These are phyloP conservation scores for Drosophila leontia DNA, from an alignment of 1,140 invertebrate species.

Conservation along the genomic window DNA sequence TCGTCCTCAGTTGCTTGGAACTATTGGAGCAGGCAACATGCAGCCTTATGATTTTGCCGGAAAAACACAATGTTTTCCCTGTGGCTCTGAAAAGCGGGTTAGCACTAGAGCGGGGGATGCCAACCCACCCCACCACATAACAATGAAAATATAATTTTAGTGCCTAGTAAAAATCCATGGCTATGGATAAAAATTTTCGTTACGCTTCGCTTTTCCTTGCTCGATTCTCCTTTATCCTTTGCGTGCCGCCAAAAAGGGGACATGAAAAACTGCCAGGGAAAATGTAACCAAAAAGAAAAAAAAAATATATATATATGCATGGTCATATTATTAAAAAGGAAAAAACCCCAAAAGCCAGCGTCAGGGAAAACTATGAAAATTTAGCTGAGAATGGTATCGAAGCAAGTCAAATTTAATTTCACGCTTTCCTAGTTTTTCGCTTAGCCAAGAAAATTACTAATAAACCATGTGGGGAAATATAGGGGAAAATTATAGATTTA, in stretches of 20 bases:
- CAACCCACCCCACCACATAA: constrained; percentile 45
- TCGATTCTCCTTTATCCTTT: constrained; percentile 30
- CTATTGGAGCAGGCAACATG: constrained; percentile 1
- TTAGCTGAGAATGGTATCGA: constrained; percentile 58
- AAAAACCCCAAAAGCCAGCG: neutral
- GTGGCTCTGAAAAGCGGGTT: neutral
- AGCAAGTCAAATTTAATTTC: constrained; percentile 82
- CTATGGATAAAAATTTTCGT: constrained; percentile 69
- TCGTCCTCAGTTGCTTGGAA: constrained; percentile 19
- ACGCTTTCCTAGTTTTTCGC: constrained; percentile 66
- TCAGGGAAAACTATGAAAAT: constrained; percentile 55
- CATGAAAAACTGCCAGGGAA: constrained; percentile 42
- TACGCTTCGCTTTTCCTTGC: constrained; percentile 55
- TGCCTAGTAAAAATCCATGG: constrained; percentile 76
- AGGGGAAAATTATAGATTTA: neutral
- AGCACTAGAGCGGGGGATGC: neutral
- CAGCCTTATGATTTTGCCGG: neutral
- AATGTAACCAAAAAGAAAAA: constrained; percentile 20
- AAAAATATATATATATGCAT: neutral
- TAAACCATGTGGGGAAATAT: constrained; percentile 18
- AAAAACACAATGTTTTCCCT: neutral
- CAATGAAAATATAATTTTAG: constrained; percentile 81
- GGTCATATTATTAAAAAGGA: constrained; percentile 26
- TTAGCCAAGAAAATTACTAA: constrained; percentile 31
- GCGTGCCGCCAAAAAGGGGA: constrained; percentile 57